Evolutionary conservation across 1,140 invertebrate genomes (phyloP).

Genomic region (Luehdorfia chinensis): DNA sequence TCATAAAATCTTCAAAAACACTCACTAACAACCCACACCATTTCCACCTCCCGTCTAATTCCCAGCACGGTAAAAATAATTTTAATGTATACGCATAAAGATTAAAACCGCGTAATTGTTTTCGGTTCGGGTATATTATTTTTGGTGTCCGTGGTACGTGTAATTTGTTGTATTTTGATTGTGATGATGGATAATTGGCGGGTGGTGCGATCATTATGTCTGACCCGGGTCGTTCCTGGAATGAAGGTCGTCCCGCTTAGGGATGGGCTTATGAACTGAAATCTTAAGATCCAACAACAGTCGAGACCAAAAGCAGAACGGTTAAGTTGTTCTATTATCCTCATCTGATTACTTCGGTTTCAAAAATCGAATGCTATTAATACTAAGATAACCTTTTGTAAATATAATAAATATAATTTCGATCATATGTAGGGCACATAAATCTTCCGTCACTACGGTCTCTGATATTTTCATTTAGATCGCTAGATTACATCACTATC

Average conservation of each 20-base stretch:
- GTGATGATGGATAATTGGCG: conserved; percentile 51
- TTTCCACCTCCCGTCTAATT: conserved; percentile 2
- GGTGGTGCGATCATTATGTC: conserved; percentile 36
- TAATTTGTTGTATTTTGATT: conserved; percentile 60
- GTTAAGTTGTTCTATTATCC: too few relatives aligned
- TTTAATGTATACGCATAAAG: neutral
- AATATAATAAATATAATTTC: too few relatives aligned
- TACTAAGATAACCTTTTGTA: too few relatives aligned
- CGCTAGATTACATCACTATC: conserved; percentile 20
- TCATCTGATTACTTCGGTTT: too few relatives aligned
- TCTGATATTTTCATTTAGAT: too few relatives aligned
- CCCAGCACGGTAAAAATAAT: neutral
- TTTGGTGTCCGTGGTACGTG: conserved; percentile 5
- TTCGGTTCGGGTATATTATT: neutral
- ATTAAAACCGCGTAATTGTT: conserved; percentile 2
- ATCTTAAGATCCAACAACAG: neutral
- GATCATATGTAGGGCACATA: too few relatives aligned
- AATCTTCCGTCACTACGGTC: too few relatives aligned
- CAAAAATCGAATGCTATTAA: too few relatives aligned
- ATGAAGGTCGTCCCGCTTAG: conserved; percentile 36
- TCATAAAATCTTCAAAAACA: conserved; percentile 20
- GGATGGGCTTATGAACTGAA: neutral
- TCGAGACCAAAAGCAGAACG: too few relatives aligned
- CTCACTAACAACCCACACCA: neutral
- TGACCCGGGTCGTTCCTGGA: conserved; percentile 46